Evolutionary conservation across 2,797 vertebrate species (phyloP), one percentile per base, ranked within the genome.

Genomic region (Gymnothorax javanicus): DNA sequence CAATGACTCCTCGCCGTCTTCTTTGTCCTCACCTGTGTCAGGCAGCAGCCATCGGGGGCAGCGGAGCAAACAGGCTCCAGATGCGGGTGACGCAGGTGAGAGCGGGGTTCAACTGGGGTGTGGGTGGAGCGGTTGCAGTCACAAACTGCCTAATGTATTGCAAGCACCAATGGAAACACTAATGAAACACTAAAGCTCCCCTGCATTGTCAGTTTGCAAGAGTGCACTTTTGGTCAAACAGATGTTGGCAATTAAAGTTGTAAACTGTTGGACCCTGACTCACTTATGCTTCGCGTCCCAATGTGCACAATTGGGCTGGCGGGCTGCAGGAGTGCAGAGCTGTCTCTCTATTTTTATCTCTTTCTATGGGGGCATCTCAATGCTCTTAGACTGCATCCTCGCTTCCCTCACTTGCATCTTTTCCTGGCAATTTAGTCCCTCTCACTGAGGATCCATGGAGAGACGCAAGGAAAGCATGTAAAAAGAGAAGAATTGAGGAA

Each of bases 31-130:
- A 67, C 97, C 97, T 0, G 96, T 97, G 86, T 98, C 98, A 33
- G 97, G 97, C 23, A 96, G 96, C 81, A 92, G 94, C 86, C 96
- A 95, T 81, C 97, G 97, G 54, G 94, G 93, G 90, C 95, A 96
- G 52, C 95, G 94, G 73, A 97, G 97, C 91, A 95, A 96, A 81
- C 96, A 97, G 90, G 98, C 97, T 43, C 97, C 98, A 20, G 97
- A 98, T 91, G 98, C 97, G 0, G 97, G 98, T 91, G 93, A 95
- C 84, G 97, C 97, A 95, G 98, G 98, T 99, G 88, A 95, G 95
- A 60, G 59, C 7, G 5, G 27, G 57, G 77, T 27, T n/a, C 54
- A 20, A 3, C 12, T 50, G 33, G 67, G 52, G 75, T 6, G 20
- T 58, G 56, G 13, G 12, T 50, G 25, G 50, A 52, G 58, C 23